Evolutionary conservation across 2,113 vertebrate species (phyloP).

Genomic region (Setophaga petechia): DNA sequence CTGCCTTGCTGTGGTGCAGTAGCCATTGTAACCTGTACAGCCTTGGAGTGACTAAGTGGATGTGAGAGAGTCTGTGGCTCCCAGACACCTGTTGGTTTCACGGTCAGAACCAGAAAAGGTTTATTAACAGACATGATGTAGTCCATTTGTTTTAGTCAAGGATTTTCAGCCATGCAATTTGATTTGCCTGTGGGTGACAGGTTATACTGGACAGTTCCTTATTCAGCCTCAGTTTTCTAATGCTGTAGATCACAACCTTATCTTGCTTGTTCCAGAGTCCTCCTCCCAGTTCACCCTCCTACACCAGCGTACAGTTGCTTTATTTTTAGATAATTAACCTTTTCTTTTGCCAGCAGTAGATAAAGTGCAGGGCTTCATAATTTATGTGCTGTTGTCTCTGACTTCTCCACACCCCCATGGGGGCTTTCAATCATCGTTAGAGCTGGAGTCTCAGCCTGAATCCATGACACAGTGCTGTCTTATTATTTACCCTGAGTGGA

Average conservation of each 20-base stretch:
- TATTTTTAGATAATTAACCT: conserved; percentile 58
- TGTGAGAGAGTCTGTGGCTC: neutral
- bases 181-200: conserved; percentile 7
- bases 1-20: neutral
- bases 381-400: conserved; percentile 19
- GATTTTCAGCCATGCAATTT: neutral
- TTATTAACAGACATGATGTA: neutral
- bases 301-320: neutral
- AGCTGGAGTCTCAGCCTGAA: neutral
- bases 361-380: conserved; percentile 27
- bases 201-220: neutral
- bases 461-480: neutral
- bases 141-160: neutral
- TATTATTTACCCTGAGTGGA: conserved; percentile 14
- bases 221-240: neutral
- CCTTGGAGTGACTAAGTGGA: neutral
- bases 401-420: neutral
- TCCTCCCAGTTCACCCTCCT: neutral
- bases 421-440: conserved; percentile 20
- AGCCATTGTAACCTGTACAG: neutral
- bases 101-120: neutral
- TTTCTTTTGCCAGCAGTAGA: conserved; percentile 21
- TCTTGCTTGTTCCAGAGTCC: neutral
- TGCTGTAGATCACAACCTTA: neutral
- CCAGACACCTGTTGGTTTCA: conserved; percentile 32